Evolutionary conservation across 2,888 invertebrate species (phyloP).

Genomic region (Muscina levida): DNA sequence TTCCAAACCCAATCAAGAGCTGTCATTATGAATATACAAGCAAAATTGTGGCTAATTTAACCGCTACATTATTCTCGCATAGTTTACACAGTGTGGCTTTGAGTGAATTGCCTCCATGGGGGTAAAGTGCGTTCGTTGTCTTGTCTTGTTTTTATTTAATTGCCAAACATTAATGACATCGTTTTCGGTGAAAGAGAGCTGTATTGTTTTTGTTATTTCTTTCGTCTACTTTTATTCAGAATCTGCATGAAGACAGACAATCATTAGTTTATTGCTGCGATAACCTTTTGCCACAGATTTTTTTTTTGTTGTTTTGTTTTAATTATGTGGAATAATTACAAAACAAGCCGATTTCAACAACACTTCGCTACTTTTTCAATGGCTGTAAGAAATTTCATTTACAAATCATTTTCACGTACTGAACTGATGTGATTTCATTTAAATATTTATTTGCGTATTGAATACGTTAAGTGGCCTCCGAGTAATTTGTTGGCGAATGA

Average conservation of each 20-base stretch:
- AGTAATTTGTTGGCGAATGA: slow-evolving; percentile 64
- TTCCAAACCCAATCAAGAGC: slow-evolving; percentile 49
- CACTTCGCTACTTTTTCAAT: not conserved
- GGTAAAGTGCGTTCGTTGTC: slow-evolving; percentile 53
- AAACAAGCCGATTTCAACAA: not conserved
- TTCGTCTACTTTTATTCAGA: not conserved
- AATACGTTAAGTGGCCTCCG: not conserved
- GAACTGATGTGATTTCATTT: slow-evolving; percentile 25
- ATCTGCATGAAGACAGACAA: slow-evolving; percentile 2
- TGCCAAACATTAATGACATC: slow-evolving; percentile 63
- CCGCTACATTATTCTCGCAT: too few species aligned
- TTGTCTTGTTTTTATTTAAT: slow-evolving; percentile 44
- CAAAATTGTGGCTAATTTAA: too few species aligned
- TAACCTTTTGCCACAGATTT: slow-evolving; percentile 58
- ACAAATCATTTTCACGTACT: slow-evolving; percentile 25
- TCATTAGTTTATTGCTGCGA: slow-evolving; percentile 64
- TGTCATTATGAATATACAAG: not conserved
- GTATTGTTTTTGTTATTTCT: not conserved
- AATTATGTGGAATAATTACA: slow-evolving; percentile 1
- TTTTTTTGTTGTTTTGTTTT: not conserved
- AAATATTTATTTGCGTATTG: not conserved
- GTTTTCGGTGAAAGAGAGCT: slow-evolving; percentile 15
- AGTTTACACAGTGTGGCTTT: not conserved
- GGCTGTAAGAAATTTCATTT: not conserved
- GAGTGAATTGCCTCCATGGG: slow-evolving; percentile 35